Base-by-base conservation (phyloP, 2,113 vertebrate species). In the Dolichallabes microphthalmus region DNA sequence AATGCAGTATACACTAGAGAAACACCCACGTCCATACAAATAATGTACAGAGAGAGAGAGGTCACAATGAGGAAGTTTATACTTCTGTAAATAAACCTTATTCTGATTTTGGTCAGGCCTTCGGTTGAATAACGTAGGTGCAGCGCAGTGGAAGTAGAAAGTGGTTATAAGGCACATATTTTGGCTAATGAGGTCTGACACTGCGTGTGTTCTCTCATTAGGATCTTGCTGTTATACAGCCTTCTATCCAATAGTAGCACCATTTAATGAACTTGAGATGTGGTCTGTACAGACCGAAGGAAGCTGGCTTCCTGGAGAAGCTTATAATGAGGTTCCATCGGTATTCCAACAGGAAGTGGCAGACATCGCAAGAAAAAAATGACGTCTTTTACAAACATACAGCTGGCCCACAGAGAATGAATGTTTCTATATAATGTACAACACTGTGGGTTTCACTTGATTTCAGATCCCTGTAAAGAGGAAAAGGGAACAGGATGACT, bases 161-260 rank as follows among this genome's bases (percentile, higher is more conserved):
- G 13, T 68, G 58, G 66, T 66, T 80, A 71, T 71, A 30, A 60
- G 53, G 64, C 30, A 75, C 63, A 80, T 53, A 71, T 80, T 71
- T 85, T 87, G 75, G 35, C 66, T 85, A 87, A 83, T 85, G 20
- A 66, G 85, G 61, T 85, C 50, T 89, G 74, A 20, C n/a, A 58
- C 74, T 69, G 32, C 64, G 35, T 52, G 53, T 22, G 13, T 75
- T 45, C 50, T 35, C 45, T 75, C 57, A 74, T 85, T 80, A 83
- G 27, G 74, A 39, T 68, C 83, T 83, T 83, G 60, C 80, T 85
- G 88, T 25, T 74, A 83, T 68, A 87, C 35, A 68, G 82, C 55
- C 25, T 58, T 74, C 52, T 75, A 64, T 58, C 52, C 27, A 39
- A 66, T 27, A 80, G 69, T 60, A 69, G 32, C n/a, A 58, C 68